Base-by-base conservation (phyloP, 2,797 vertebrate species). In the Ciconia nigra region DNA sequence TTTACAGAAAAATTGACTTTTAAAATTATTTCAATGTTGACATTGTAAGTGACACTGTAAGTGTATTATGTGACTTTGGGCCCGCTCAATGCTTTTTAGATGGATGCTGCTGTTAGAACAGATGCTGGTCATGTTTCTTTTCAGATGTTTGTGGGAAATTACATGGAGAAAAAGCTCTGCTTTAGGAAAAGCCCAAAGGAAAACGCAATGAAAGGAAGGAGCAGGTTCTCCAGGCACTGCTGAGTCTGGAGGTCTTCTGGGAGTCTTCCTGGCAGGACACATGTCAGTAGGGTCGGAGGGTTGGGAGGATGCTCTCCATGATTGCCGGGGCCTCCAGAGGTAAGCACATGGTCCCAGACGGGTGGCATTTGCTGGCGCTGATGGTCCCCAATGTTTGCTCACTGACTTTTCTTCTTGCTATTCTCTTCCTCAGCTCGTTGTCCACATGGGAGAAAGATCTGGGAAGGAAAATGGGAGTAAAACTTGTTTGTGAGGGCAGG, bases 321-420 rank as follows among this genome's bases (percentile, higher is more conserved):
- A 89, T 77, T 65, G 95, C 71, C 12, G 97, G 71, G 16, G 87
- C 89, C 46, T 92, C 96, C 92, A 71, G 97, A 28, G 97, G 96
- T 10, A 96, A 90, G 89, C 95, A 92, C 41, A 14, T 19, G 63
- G 94, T 90, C 24, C 93, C 96, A 7, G 77, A 86, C 9, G 61
- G 83, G 69, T 67, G 84, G 79, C 65, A 57, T 69, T 89, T 97
- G 57, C 86, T 89, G 80, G n/a, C 22, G 31, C 63, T 81, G 35
- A 79, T 76, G 31, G 92, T 95, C 24, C 97, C 97, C 73, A 91
- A 93, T 17, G 73, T 59, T 86, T 49, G 79, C 33, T 95, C 95
- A 15, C 65, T 46, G 37, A 89, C 65, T 84, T 94, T 92, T 54
- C 74, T 21, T 28, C 57, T 0, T 0, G 62, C 49, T 86, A 21